Base-by-base conservation (phyloP, 2,888 invertebrate genomes). In the Drosophila trichaetosa region DNA sequence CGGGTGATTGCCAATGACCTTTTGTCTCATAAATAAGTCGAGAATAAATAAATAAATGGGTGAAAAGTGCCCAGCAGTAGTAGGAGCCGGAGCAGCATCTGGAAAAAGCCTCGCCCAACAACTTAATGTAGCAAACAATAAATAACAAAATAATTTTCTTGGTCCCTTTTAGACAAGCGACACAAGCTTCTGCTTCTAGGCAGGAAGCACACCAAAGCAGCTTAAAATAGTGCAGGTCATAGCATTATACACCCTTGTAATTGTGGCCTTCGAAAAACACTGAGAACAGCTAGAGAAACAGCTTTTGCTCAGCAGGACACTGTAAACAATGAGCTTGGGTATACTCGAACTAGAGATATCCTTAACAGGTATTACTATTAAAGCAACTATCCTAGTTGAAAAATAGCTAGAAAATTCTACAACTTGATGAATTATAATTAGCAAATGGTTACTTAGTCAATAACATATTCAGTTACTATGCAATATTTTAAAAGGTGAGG, bases 221-320 rank as follows among this genome's bases (percentile, higher is more conserved):
- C 82, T 73, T 69, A 65, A 63, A 81, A 83, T 68, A 78, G 62
- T 56, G 59, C 53, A 66, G 72, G 68, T 24, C 46, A 46, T 8
- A 16, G 69, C 71, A 78, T 86, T 78, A 78, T 73, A 78, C 81
- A 76, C 73, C 70, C 83, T 68, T 80, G 83, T 83, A 88, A 77
- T 79, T 83, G 85, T 78, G 86, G 88, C 61, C 75, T 76, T 70
- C 70, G 56, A 21, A 40, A 60, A 54, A 54, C 57, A 65, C 56
- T 42, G 58, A 60, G 42, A 49, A 66, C 52, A 53, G 24, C 36
- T 34, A 36, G 36, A 54, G 36, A 31, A 77, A 68, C 52, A 60
- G 36, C 61, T 48, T 31, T 16, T n/a, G 18, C 16, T 18, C 36
- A 18, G 27, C 36, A 54, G 27, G 36, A 36, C 31, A 16, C 48